phyloP scores from a whole-genome alignment of 2,797 vertebrate genomes.

The Denticeps clupeoides region DNA sequence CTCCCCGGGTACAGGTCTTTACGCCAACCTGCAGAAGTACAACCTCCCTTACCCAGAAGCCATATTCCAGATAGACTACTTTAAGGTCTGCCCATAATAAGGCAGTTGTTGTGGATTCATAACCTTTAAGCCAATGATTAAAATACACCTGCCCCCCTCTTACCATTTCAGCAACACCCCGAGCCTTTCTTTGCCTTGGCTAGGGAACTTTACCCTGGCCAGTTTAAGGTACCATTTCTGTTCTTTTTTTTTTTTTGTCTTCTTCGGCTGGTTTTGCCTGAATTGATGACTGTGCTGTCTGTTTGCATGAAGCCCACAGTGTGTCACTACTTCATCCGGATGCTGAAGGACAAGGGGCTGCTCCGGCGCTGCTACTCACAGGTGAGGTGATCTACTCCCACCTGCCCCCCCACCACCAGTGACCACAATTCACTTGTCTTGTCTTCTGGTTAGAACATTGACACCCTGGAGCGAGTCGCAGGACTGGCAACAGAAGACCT shows the following conservation, averaged over 20 bases:
- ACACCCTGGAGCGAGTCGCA: slow-evolving; percentile 79
- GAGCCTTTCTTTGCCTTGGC: slow-evolving; percentile 85
- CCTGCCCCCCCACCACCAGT: not conserved
- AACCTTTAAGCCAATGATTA: not conserved
- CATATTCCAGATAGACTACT: slow-evolving; percentile 85
- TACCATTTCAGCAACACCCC: slow-evolving; percentile 67
- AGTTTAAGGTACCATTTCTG: slow-evolving; percentile 71
- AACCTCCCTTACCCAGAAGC: slow-evolving; percentile 80
- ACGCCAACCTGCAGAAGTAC: slow-evolving; percentile 81
- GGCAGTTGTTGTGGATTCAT: not conserved
- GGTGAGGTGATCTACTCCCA: slow-evolving; percentile 39
- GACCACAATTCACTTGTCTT: not conserved
- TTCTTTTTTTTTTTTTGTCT: not conserved
- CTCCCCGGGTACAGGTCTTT: slow-evolving; percentile 76
- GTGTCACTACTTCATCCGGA: slow-evolving; percentile 83
- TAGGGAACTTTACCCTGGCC: slow-evolving; percentile 81
- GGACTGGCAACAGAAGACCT: slow-evolving; percentile 70
- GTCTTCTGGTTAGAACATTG: slow-evolving; percentile 67
- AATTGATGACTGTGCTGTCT: not conserved
- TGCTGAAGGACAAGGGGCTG: slow-evolving; percentile 77
- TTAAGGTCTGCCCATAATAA: slow-evolving; percentile 57
- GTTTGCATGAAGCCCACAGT: slow-evolving; percentile 64
- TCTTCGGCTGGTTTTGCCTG: not conserved
- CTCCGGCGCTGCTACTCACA: slow-evolving; percentile 80
- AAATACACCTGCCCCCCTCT: too few species aligned